Conservation (phyloP, 2,888 invertebrate genomes). For the Melieria picta region DNA sequence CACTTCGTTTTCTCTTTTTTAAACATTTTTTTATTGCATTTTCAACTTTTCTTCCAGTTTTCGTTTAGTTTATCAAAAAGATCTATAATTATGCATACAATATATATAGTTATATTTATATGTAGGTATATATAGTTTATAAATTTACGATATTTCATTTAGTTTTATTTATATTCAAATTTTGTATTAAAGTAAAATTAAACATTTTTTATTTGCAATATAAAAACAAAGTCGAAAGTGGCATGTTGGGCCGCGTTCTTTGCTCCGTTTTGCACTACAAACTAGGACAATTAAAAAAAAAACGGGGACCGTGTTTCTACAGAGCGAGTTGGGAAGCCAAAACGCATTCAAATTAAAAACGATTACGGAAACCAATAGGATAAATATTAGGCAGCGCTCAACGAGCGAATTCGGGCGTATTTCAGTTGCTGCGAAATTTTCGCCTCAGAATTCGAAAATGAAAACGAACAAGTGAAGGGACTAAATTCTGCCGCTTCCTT, state of each 20-base stretch:
- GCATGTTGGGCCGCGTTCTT: neutral
- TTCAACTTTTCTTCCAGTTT: slow-evolving; percentile 29
- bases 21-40: slow-evolving; percentile 34
- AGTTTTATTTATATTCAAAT: slow-evolving; percentile 23
- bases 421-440: too few relatives aligned
- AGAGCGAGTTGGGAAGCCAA: too few relatives aligned
- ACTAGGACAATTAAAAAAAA: neutral
- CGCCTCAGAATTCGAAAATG: too few relatives aligned
- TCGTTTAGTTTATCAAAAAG: slow-evolving; percentile 38
- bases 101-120: slow-evolving; percentile 33
- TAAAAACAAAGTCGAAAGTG: too few relatives aligned
- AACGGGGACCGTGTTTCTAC: too few relatives aligned
- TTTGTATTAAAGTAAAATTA: slow-evolving; percentile 24
- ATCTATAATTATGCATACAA: slow-evolving; percentile 37
- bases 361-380: too few relatives aligned
- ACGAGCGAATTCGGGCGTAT: too few relatives aligned
- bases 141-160: slow-evolving; percentile 19
- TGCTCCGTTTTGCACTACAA: neutral
- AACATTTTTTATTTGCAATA: neutral
- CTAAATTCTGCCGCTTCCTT: too few relatives aligned
- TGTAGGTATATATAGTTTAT: slow-evolving; percentile 23
- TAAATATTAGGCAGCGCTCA: too few relatives aligned
- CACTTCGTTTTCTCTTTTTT: slow-evolving; percentile 14
- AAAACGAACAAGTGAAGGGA: too few relatives aligned
- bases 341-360: too few relatives aligned